Evolutionary conservation across 2,113 vertebrate species (phyloP).

Genomic region (Platichthys stellatus): DNA sequence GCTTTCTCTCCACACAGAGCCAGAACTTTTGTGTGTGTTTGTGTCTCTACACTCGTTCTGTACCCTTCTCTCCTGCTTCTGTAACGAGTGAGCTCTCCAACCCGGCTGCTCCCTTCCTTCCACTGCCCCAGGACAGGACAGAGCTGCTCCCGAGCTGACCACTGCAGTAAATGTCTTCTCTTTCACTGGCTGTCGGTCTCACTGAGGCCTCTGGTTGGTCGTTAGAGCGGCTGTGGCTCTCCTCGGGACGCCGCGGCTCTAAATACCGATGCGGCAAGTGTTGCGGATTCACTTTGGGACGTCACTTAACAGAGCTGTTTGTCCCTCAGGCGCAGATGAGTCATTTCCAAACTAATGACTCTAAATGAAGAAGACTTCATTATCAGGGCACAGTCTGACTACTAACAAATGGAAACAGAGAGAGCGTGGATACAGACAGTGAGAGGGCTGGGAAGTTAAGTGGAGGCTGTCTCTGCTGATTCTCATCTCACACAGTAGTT

Average conservation of each 20-base stretch:
- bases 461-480: not conserved
- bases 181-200: constrained; percentile 51
- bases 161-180: constrained; percentile 62
- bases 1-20: constrained; percentile 1
- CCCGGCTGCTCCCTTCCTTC: constrained; percentile 31
- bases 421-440: not conserved
- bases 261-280: constrained; percentile 47
- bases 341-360: constrained; percentile 56
- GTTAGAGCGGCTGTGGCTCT: constrained; percentile 39
- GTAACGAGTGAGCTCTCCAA: constrained; percentile 54
- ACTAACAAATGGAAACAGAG: constrained; percentile 5
- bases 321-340: constrained; percentile 46
- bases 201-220: constrained; percentile 41
- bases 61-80: constrained; percentile 25
- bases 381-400: constrained; percentile 23
- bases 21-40: not conserved
- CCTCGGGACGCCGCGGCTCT: constrained; percentile 36
- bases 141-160: constrained; percentile 60
- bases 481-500: too few species aligned
- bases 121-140: constrained; percentile 63
- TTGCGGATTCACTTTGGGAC: constrained; percentile 30
- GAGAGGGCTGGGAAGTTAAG: constrained; percentile 7
- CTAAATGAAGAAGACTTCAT: constrained; percentile 52
- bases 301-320: constrained; percentile 41
- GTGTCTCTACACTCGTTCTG: constrained; percentile 21